Conservation (phyloP, 2,113 vertebrate genomes). For the Ascaphus truei region DNA sequence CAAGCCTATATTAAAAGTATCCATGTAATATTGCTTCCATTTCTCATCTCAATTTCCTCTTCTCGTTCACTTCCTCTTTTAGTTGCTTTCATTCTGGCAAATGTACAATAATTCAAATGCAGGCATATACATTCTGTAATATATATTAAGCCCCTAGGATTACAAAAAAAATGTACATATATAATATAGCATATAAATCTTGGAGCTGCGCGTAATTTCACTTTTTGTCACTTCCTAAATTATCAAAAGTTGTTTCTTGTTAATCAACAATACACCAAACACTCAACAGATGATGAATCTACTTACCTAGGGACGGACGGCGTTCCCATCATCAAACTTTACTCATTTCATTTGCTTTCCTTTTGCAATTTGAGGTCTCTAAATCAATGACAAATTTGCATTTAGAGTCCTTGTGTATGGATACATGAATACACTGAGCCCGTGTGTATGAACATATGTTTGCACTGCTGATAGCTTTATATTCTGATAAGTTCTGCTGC, state of each 20-base stretch:
- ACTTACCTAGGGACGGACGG: neutral
- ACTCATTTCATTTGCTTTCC: slow-evolving; percentile 2
- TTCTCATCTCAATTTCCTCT: slow-evolving; percentile 19
- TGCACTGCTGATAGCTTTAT: slow-evolving; percentile 58
- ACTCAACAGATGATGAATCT: slow-evolving; percentile 1
- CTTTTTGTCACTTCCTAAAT: slow-evolving; percentile 21
- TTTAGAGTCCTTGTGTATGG: slow-evolving; percentile 38
- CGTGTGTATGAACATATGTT: slow-evolving; percentile 57
- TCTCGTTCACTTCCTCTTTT: slow-evolving; percentile 14
- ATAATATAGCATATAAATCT: slow-evolving; percentile 11
- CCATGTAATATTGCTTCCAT: slow-evolving; percentile 5
- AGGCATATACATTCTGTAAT: neutral
- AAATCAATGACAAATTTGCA: slow-evolving; percentile 46
- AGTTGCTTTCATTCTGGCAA: neutral
- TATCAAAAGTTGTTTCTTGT: slow-evolving; percentile 19
- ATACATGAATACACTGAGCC: slow-evolving; percentile 31
- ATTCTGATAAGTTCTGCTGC: slow-evolving; percentile 58
- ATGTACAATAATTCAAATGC: neutral
- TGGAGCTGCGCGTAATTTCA: neutral
- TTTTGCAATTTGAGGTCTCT: slow-evolving; percentile 20
- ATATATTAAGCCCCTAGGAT: slow-evolving; percentile 13
- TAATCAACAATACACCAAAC: slow-evolving; percentile 14
- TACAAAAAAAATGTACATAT: slow-evolving; percentile 1
- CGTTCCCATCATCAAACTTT: slow-evolving; percentile 1
- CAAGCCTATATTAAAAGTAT: slow-evolving; percentile 10